A percentile compares a stretch with the other conserved stretches of the same genome.
These are phyloP conservation scores for Rhinoderma darwinii DNA, from an alignment of 2,113 vertebrate genomes.

Conservation along the genomic window DNA sequence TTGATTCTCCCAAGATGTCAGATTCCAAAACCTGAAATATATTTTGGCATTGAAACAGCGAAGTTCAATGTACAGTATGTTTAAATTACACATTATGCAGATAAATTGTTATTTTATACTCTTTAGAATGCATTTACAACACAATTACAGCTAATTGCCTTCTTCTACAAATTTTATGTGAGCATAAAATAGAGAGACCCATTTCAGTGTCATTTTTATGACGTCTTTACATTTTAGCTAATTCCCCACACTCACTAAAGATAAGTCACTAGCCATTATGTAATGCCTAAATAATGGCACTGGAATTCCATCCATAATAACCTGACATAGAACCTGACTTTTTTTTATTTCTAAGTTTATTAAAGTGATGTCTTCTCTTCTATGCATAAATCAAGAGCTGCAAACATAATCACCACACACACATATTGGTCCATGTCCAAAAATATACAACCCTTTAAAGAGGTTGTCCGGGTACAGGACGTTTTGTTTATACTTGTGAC, in stretches of 20 bases:
- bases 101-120: not conserved
- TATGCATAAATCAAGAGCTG: not conserved
- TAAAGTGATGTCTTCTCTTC: not conserved
- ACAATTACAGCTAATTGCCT: not conserved
- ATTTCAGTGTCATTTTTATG: not conserved
- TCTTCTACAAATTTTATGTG: not conserved
- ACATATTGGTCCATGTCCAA: not conserved
- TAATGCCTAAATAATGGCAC: not conserved
- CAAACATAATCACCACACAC: not conserved
- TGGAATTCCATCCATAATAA: not conserved
- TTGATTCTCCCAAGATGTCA: too few species aligned
- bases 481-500: too few species aligned
- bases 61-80: too few species aligned
- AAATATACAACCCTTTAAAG: not conserved
- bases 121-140: not conserved
- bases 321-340: not conserved
- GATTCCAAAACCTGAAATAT: too few species aligned
- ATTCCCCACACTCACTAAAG: not conserved
- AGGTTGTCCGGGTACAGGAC: too few species aligned
- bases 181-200: not conserved
- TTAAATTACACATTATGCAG: not conserved
- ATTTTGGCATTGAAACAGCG: too few species aligned
- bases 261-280: not conserved
- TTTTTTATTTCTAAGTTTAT: not conserved
- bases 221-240: not conserved